phyloP scores from a whole-genome alignment of 2,797 vertebrate genomes.

The Hapalemur alaotrensis region DNA sequence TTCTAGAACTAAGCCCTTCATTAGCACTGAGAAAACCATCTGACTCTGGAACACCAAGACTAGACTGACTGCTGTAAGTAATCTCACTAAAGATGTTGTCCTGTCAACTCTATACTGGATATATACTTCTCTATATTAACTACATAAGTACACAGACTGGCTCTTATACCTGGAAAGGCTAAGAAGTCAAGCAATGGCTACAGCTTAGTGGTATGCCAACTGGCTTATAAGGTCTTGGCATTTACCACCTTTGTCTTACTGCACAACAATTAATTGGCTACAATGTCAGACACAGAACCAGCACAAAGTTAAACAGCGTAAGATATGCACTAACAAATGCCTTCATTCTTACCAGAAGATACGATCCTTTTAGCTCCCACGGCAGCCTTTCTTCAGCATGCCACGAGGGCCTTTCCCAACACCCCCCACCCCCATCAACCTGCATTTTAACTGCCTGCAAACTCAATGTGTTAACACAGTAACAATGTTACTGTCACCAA shows the following conservation, averaged over 20 bases:
- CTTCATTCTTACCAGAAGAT: neutral
- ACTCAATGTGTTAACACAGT: neutral
- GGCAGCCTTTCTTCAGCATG: neutral
- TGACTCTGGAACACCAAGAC: neutral
- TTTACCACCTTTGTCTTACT: neutral
- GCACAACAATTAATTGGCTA: neutral
- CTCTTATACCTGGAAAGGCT: neutral
- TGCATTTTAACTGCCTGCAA: neutral
- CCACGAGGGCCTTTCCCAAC: neutral
- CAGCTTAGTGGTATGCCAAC: neutral
- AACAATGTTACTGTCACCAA: neutral
- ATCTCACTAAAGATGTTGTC: neutral
- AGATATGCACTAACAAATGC: neutral
- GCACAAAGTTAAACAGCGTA: neutral
- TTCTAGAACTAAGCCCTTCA: neutral
- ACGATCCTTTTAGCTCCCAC: neutral
- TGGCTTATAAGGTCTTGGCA: neutral
- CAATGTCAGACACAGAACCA: neutral
- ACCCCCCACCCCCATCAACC: accelerated
- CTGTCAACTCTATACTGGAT: neutral
- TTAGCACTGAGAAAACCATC: neutral
- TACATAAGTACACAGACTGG: too few relatives aligned
- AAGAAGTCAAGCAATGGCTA: neutral
- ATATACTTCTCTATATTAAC: neutral
- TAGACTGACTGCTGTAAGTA: neutral